Base-by-base conservation (phyloP, 2,797 vertebrate species). In the Macropodus opercularis region DNA sequence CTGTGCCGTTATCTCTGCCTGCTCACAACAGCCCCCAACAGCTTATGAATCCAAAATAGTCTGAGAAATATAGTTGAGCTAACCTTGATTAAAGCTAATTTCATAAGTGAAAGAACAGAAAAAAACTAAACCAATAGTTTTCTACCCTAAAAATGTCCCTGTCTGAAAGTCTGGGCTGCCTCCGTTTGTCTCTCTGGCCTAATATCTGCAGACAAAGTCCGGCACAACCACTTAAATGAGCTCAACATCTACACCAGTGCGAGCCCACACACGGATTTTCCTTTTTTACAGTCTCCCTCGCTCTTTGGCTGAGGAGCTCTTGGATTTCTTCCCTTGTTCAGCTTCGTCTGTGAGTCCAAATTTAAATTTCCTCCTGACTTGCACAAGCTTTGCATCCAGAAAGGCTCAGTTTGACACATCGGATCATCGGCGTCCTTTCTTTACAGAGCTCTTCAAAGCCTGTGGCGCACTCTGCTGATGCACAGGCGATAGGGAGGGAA, bases 221-320 rank as follows among this genome's bases (percentile, higher is more conserved):
- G 29, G 11, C 59, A 31, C 56, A 44, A 43, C 23, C 60, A 43
- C 46, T 53, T 53, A 62, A 71, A 78, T 47, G 57, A 71, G 53
- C 56, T 75, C 56, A n/a, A 32, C 41, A 35, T 44, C 60, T 40
- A 55, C 58, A 59, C 32, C 39, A 73, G 21, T 67, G 32, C 43
- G 32, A 75, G 31, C 48, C 67, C 3, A 29, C 9, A 3, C 27
- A 32, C 5, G 12, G 23, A 26, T 39, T 47, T 61, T 54, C 51
- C 44, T 17, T 13, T 5, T 1, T 11, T 8, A n/a, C 29, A 1
- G 1, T 32, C 42, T 69, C 29, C 26, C 19, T 52, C 22, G 12
- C 60, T 53, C 52, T 51, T 48, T 40, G 43, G 34, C 50, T n/a
- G 10, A 35, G 22, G 26, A 41, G 67, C 60, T 53, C 32, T 31